Evolutionary conservation across 2,797 vertebrate genomes (phyloP).

Genomic region (Uromys caudimaculatus): DNA sequence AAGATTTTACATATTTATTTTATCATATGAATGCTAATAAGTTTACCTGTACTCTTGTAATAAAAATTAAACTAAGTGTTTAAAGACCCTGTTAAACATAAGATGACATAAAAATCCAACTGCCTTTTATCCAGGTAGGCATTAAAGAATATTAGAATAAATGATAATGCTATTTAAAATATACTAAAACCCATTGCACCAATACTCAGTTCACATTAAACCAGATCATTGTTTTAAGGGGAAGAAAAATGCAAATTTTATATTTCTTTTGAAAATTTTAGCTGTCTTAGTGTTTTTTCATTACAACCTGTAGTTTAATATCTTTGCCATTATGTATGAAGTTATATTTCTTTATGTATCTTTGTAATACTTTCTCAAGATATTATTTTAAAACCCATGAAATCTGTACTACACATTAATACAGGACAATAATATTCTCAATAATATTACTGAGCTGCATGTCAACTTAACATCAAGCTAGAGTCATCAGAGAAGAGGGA

Average conservation of each 20-base stretch:
- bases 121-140: neutral
- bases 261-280: neutral
- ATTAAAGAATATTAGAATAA: neutral
- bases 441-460: neutral
- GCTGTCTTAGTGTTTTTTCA: neutral
- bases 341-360: neutral
- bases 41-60: neutral
- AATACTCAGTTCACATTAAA: neutral
- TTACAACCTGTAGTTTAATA: neutral
- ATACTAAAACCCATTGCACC: neutral
- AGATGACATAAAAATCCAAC: neutral
- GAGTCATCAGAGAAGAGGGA: neutral
- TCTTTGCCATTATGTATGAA: neutral
- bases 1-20: neutral
- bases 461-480: neutral
- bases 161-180: neutral
- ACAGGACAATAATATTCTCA: neutral
- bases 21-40: neutral
- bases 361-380: slow-evolving; percentile 5
- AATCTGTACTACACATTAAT: neutral
- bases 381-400: neutral
- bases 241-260: neutral
- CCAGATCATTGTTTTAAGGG: neutral
- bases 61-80: neutral
- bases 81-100: neutral